Evolutionary conservation across 2,113 vertebrate species (phyloP), one percentile per base, ranked within the genome.

Genomic region (Antechinus stuartii): DNA sequence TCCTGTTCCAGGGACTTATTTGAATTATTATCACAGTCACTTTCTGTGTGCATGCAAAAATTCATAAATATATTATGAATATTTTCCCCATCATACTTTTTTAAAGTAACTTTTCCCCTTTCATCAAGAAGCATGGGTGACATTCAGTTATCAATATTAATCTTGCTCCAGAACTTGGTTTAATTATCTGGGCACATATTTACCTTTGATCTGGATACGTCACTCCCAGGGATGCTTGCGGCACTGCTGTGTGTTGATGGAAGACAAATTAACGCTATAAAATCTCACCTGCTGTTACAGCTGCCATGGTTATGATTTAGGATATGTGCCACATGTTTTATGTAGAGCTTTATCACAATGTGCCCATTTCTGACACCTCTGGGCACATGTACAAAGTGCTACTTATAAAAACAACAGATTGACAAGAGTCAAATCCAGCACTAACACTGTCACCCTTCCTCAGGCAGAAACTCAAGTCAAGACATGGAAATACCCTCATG

Each of bases 251-350:
- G 25, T 92, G 96, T 92, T 96, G 95, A 25, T 94, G 95, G 96
- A 97, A 97, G 96, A 97, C 93, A 97, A 95, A 96, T 97, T 96
- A 94, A 93, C 93, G 91, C 27, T 91, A 95, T 97, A 97, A 97
- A 97, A 92, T 94, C 95, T 95, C 96, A 95, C 97, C 96, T 94
- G 95, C 96, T 97, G 96, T 97, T 98, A 91, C 46, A 95, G n/a
- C 93, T 93, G 94, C 94, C 55, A 47, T 68, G 52, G 95, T 97
- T 97, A 94, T 95, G 96, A 97, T 90, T 97, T 96, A 96, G 94
- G 95, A 55, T 97, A 76, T 91, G 94, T 97, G 96, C 96, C 94
- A 94, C 92, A 95, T 97, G 95, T 93, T 97, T 97, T 97, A 96
- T 97, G 92, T 95, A 57, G 96, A 54, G 76, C 97, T 98, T 97